Evolutionary conservation across 2,888 invertebrate genomes (phyloP), one percentile per base, ranked within the genome.

Genomic region (Euzophera pinguis): DNA sequence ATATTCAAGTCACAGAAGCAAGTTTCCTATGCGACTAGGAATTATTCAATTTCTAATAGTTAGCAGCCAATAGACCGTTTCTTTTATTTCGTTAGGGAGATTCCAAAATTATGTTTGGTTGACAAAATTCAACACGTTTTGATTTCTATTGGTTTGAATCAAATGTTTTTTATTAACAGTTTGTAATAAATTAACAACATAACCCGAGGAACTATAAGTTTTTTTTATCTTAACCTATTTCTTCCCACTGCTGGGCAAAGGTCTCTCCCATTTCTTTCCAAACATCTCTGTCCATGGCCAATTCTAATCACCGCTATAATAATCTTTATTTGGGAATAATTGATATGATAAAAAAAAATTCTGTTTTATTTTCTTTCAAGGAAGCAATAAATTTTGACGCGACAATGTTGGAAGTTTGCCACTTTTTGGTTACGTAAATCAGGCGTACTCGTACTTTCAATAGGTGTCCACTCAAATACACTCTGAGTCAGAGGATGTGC

Each of bases 351-450:
- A 22, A 22, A 2, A 5, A 70, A 73, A 68, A 61, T 63, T 58
- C 61, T 64, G 74, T 72, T 71, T 73, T 62, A 60, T 69, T 79
- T 78, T 78, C 69, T 77, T 76, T 75, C 74, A 73, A 70, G 71
- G 67, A 74, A 72, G 67, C 59, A 63, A 72, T 75, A 71, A 67
- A 75, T 75, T 72, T 70, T 65, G 60, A 57, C 55, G 54, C 64
- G 74, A 70, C 70, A 65, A 62, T 53, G 61, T 62, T 84, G 83
- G 80, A 80, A 53, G 67, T 53, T 56, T 73, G 81, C 81, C 83
- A 84, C 73, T 71, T 71, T 78, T 65, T 58, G 58, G 66, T 71
- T 81, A 70, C 73, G 74, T 66, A 79, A 82, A 66, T 56, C 59
- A 68, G 57, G 60, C 56, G 64, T 64, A 68, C 65, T 64, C 59